Conservation (phyloP, 2,888 invertebrate genomes). For the Caenorhabditis sp. region DNA sequence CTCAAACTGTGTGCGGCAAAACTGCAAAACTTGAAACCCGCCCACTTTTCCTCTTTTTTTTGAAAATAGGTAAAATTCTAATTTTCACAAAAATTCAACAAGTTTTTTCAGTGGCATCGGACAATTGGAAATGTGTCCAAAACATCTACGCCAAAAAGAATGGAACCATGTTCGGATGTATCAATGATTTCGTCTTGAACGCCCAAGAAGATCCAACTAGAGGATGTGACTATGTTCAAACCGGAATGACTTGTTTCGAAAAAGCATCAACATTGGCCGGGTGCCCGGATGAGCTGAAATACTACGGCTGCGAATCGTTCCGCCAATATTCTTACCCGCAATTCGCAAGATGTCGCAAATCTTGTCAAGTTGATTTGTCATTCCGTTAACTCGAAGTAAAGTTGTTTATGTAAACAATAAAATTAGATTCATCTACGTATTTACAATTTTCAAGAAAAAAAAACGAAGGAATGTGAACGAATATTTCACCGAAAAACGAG, state of each 20-base stretch:
- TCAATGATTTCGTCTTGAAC: constrained; percentile 42
- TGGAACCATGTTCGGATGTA: constrained; percentile 39
- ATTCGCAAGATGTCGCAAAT: constrained; percentile 25
- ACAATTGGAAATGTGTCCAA: constrained; percentile 51
- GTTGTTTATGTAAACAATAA: background rate
- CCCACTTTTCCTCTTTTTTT: background rate
- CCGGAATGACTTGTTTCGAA: constrained; percentile 42
- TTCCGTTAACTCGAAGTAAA: background rate
- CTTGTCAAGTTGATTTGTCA: constrained; percentile 6
- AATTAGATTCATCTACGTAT: background rate
- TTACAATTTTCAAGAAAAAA: constrained; percentile 1
- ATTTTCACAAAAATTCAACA: background rate
- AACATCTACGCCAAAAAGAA: constrained; percentile 45
- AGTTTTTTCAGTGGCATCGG: constrained; percentile 42
- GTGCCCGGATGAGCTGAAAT: constrained; percentile 41
- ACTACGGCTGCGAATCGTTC: constrained; percentile 53
- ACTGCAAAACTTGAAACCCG: no score
- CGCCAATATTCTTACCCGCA: constrained; percentile 39
- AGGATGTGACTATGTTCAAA: constrained; percentile 42
- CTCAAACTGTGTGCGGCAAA: no score
- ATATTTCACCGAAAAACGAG: constrained; percentile 18
- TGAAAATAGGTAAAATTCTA: background rate
- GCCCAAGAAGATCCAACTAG: constrained; percentile 34
- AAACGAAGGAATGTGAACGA: constrained; percentile 5
- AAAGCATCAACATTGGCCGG: constrained; percentile 22